Evolutionary conservation across 2,888 invertebrate genomes (phyloP), one percentile per base, ranked within the genome.

Genomic region (Lithophane ornitopus): DNA sequence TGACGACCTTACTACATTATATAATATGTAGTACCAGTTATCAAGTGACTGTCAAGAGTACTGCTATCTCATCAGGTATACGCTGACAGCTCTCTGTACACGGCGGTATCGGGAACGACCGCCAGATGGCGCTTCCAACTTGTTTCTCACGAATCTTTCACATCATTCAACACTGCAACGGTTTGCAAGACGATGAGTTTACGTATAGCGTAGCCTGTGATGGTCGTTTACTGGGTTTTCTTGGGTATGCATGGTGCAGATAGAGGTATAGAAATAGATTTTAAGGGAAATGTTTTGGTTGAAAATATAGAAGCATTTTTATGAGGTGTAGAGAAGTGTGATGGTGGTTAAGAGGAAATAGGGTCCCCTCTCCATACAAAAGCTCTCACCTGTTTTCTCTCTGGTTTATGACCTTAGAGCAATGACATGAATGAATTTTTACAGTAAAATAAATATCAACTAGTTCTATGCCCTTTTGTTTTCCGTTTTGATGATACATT

Each of bases 61-160:
- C 22, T 0, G 44, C 44, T 65, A 12, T 46, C 26, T 46, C 44
- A 28, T 28, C 34, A 6, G 9, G 16, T n/a, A 54, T n/a, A 56
- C 11, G 22, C 1, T 19, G 34, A 2, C 11, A n/a, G n/a, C 67
- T 56, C 16, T 56, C n/a, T 34, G n/a, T 34, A 22, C 34, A 56
- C 16, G 16, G 14, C 22, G 26, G 70, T 70, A 52, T 22, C 49
- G 54, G 39, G 56, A 69, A 78, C 61, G 34, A 56, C 65, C 80
- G 61, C 73, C 87, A 87, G 88, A 80, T 87, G 88, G 82, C 82
- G 84, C 61, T 77, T 74, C 76, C 78, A 77, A n/a, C 78, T 84
- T 87, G 88, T 88, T 85, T 81, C 80, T 87, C 87, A 79, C 74
- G 78, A 78, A 80, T 82, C 68, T 84, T 84, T 78, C 69, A 67